These are phyloP conservation scores for Morpho helenor DNA, from an alignment of 2,888 invertebrate species.

Conservation along the genomic window DNA sequence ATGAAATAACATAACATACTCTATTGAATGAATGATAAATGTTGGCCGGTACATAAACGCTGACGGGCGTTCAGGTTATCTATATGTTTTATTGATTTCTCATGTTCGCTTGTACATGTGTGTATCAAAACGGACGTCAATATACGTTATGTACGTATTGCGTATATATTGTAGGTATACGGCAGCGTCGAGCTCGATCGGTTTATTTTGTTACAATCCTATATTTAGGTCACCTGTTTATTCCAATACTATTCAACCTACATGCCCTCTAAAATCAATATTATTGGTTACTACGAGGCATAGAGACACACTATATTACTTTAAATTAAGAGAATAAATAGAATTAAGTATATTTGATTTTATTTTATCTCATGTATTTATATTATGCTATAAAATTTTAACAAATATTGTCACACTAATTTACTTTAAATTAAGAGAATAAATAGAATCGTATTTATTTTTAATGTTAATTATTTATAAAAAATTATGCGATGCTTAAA, in stretches of 20 bases:
- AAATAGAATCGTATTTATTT: no score
- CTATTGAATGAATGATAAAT: neutral
- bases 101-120: slow-evolving; percentile 36
- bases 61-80: slow-evolving; percentile 28
- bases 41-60: slow-evolving; percentile 11
- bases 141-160: slow-evolving; percentile 34
- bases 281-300: no score
- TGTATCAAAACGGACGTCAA: slow-evolving; percentile 41
- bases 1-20: no score
- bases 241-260: neutral
- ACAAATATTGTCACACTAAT: no score
- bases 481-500: no score
- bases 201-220: slow-evolving; percentile 40
- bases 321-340: no score
- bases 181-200: slow-evolving; percentile 29
- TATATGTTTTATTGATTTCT: slow-evolving; percentile 52
- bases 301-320: no score
- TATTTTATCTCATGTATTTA: no score
- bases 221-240: slow-evolving; percentile 37
- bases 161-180: slow-evolving; percentile 22
- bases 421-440: no score
- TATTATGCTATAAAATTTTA: no score
- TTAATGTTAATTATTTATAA: no score
- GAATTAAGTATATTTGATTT: no score
- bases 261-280: neutral